Evolutionary conservation across 2,113 vertebrate species (phyloP), one percentile per base, ranked within the genome.

Genomic region (Xenopus borealis): DNA sequence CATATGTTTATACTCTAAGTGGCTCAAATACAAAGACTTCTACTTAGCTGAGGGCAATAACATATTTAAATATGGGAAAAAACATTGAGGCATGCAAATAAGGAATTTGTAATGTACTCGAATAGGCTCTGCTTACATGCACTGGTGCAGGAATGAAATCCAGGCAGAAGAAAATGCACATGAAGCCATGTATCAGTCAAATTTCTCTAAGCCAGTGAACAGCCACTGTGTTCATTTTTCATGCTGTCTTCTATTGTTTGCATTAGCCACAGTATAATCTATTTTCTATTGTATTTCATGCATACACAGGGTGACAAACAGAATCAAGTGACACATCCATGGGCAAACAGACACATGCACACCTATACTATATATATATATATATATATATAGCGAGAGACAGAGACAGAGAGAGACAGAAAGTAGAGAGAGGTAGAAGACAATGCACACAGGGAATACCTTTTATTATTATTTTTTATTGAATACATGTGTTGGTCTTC

Each of bases 101-200:
- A 75, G 59, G 50, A 70, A 50, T 27, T 64, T 70, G 23, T 63
- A 59, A 12, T 18, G 64, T 55, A 64, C 59, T 57, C 17, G 47
- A 67, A 76, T 69, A 64, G 59, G 30, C 23, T 27, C 23, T 27
- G 23, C 61, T 57, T 59, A 64, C 67, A 69, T 62, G 19, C 74
- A 77, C 44, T 62, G 59, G 64, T 52, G 58, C 74, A 77, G 58
- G 47, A 70, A 77, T 63, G 14, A 70, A 55, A 59, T 63, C 4
- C 52, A 64, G 46, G 62, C 62, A 44, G 17, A 46, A 62, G 58
- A 63, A 63, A 33, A 62, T 62, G 33, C 66, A 70, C 61, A 70
- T 70, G 61, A 70, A 70, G 30, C 61, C 67, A 70, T 58, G 47
- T 64, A 70, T 77, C 74, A 77, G 50, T 64, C 66, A 77, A 47